Evolutionary conservation across 1,140 invertebrate species (phyloP), one percentile per base, ranked within the genome.

Genomic region (Brachionus paranguensis): DNA sequence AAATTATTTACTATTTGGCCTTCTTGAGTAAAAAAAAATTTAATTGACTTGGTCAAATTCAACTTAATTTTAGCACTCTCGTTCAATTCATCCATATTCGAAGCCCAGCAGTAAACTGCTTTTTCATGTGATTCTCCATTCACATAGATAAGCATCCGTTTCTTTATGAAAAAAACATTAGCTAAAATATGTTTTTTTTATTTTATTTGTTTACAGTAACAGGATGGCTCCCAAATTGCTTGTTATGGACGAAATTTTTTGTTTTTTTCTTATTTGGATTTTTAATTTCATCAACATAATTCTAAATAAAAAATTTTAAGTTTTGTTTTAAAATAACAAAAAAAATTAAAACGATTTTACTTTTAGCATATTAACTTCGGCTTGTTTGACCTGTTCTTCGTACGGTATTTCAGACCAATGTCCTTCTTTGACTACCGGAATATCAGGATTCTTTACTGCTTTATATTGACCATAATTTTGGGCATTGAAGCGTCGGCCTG

Each of bases 401-500:
- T 86, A 83, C 14, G 88, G 87, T 2, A 86, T 85, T 70, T 89
- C 86, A 65, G 89, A 86, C 89, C 89, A 90, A 79, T 88, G 86
- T n/a, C 88, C 88, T 70, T 89, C 87, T 27, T 88, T 86, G 1
- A 89, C 85, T 3, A 90, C 88, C 5, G 89, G 89, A 27, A 88
- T 86, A 27, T 85, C 84, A 45, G 85, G 86, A 83, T 86, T 88
- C 29, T 86, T 85, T 0, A 74, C 45, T 11, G 33, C 29, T 47
- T 70, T 55, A 3, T 78, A 65, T 50, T 83, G 60, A 10, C 55
- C 74, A 50, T 43, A 47, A 43, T 79, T 83, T 20, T 53, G 11
- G 3, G 37, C 12, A 64, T 33, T 84, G 17, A 17, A 50, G 17
- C 64, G 37, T 64, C 33, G 84, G 86, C 88, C 89, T 86, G 88